Conservation (phyloP, 2,113 vertebrate genomes). For the Athene noctua region DNA sequence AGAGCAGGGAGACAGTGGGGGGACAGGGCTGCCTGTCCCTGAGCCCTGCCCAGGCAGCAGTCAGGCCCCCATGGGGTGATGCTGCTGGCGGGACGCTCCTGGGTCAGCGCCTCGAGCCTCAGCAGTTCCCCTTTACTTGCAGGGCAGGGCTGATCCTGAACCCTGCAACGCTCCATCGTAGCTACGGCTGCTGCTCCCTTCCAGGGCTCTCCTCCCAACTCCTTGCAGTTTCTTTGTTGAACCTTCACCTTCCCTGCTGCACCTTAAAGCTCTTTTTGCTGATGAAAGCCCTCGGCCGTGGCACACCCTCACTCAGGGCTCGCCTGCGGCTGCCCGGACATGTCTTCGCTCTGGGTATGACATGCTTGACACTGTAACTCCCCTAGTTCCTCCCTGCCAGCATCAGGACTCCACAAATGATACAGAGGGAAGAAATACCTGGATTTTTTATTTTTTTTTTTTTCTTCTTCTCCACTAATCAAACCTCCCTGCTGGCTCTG, state of each 20-base stretch:
- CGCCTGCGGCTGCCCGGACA: neutral
- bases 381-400: neutral
- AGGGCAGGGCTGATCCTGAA: neutral
- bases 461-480: neutral
- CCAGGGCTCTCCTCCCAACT: neutral
- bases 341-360: neutral
- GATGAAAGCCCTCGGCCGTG: rapidly evolving
- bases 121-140: neutral
- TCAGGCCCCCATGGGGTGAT: neutral
- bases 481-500: neutral
- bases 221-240: neutral
- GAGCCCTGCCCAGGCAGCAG: too few relatives aligned
- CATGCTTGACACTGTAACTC: neutral
- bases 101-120: neutral
- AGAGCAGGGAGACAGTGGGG: neutral
- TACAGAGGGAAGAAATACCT: neutral
- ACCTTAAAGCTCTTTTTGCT: neutral
- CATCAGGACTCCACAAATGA: neutral
- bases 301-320: neutral
- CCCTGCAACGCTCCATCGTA: neutral
- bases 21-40: neutral
- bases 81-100: neutral
- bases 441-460: too few relatives aligned
- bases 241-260: neutral
- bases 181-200: neutral